Percentiles rank a stretch among this genome's conserved stretches.
These are phyloP conservation scores for Mesoclemmys tuberculata DNA, from an alignment of 2,113 vertebrate genomes.

Conservation along the genomic window DNA sequence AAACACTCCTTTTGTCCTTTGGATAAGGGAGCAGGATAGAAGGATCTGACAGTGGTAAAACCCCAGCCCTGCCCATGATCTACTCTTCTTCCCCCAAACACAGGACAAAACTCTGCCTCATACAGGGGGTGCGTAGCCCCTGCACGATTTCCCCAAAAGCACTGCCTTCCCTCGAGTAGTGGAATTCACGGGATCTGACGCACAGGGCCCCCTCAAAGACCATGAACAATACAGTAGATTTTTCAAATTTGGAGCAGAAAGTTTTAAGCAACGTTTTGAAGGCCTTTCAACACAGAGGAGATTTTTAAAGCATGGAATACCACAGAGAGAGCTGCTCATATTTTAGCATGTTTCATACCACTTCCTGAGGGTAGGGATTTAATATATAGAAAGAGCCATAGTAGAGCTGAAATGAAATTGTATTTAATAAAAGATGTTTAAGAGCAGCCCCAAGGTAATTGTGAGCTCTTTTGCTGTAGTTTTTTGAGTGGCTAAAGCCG, in stretches of 20 bases:
- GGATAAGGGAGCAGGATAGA: background rate
- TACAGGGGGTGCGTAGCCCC: background rate
- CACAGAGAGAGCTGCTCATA: background rate
- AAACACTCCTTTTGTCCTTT: background rate
- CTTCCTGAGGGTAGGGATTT: slow-evolving; percentile 6
- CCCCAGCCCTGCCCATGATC: background rate
- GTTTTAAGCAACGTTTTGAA: slow-evolving; percentile 44
- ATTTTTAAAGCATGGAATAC: background rate
- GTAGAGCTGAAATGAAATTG: slow-evolving; percentile 42
- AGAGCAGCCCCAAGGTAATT: slow-evolving; percentile 20
- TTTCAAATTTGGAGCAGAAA: slow-evolving; percentile 14
- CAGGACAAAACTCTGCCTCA: background rate
- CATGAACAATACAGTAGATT: background rate
- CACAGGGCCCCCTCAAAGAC: background rate
- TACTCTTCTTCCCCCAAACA: background rate
- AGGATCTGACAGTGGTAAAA: background rate
- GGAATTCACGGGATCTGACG: background rate
- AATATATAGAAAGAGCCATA: background rate
- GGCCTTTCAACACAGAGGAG: slow-evolving; percentile 10
- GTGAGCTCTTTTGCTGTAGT: background rate
- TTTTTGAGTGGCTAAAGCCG: background rate
- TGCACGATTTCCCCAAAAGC: background rate
- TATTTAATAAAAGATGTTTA: slow-evolving; percentile 20
- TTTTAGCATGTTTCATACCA: slow-evolving; percentile 22
- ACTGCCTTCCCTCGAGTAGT: background rate